Evolutionary conservation across 2,888 invertebrate species (phyloP), one percentile per base, ranked within the genome.

Genomic region (Mayetiola destructor): DNA sequence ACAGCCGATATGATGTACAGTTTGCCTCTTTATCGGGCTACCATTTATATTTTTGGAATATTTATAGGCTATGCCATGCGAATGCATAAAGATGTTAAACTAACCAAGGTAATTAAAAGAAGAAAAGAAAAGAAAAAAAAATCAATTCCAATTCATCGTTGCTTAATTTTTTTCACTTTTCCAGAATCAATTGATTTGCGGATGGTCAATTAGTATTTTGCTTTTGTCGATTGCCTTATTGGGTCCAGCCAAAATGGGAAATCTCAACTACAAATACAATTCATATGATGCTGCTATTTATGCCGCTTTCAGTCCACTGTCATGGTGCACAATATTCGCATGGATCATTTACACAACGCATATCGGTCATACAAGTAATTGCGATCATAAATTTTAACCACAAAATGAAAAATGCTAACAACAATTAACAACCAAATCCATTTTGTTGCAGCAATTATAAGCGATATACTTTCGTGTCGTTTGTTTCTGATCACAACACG

Each of bases 1-100:
- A 84, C 83, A 1, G 83, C 83, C 8, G 79, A 83, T 68, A 73
- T 78, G 52, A 82, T 83, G 73, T 84, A 84, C 65, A 81, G 79
- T 39, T 70, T 82, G 59, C 83, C 83, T 29, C 75, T 77, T 0
- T 79, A 84, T 64, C 74, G 84, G 65, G 71, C 79, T 2, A 82
- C 83, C 1, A 82, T 83, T 10, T 84, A 84, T 63, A 78, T 81
- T 42, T 79, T 83, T 74, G 84, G 83, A 23, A 76, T 84, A 58
- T 73, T 79, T 55, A 66, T 81, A 53, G 84, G 81, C 27, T 81
- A 78, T 64, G 64, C 75, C 12, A 67, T 84, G 53, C 73, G 77
- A 59, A 73, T 75, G 60, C 74, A 65, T 35, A 71, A 70, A 55
- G 67, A 71, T 56, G 61, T 69, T 10, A 72, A 71, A 61, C 64